A percentile compares a stretch with the other conserved stretches of the same genome.
Conservation (phyloP, 2,113 vertebrate genomes). For the Helogale parvula region DNA sequence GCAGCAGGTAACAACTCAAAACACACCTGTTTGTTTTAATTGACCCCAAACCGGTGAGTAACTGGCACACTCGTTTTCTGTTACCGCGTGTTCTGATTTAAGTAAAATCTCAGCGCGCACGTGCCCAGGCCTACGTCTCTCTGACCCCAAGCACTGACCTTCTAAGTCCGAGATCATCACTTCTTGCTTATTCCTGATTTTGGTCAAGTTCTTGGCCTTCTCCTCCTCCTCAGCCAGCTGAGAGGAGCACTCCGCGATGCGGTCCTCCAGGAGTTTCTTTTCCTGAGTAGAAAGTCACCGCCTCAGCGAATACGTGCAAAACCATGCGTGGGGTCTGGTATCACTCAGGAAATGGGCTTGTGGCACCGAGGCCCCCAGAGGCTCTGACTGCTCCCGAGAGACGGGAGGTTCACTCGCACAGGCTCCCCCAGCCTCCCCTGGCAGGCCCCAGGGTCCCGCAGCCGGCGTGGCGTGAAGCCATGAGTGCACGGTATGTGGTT, state of each 20-base stretch:
- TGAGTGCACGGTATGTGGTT: neutral
- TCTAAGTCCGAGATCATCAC: conserved; percentile 98
- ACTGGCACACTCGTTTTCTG: rapidly evolving
- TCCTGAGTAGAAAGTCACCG: conserved; percentile 86
- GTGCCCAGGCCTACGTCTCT: neutral
- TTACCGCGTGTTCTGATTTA: neutral
- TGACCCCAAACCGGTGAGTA: neutral
- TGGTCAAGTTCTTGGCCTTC: conserved; percentile 97
- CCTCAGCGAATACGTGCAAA: conserved; percentile 17
- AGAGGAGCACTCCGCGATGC: conserved; percentile 94
- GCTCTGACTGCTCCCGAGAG: neutral
- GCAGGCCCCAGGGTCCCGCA: neutral
- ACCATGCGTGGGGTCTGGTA: neutral
- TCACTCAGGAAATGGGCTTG: neutral
- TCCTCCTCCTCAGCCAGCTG: conserved; percentile 98
- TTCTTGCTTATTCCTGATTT: conserved; percentile 99
- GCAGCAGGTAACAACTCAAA: too few species aligned
- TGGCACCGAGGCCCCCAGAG: neutral
- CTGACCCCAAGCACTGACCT: conserved; percentile 85
- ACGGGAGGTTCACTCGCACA: too few species aligned
- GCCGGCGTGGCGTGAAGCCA: rapidly evolving
- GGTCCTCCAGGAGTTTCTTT: conserved; percentile 96
- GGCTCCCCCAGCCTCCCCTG: too few species aligned
- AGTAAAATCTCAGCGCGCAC: neutral
- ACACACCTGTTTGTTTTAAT: neutral